Evolutionary conservation across 2,113 vertebrate genomes (phyloP).

Genomic region (Rhabdomys dilectus): DNA sequence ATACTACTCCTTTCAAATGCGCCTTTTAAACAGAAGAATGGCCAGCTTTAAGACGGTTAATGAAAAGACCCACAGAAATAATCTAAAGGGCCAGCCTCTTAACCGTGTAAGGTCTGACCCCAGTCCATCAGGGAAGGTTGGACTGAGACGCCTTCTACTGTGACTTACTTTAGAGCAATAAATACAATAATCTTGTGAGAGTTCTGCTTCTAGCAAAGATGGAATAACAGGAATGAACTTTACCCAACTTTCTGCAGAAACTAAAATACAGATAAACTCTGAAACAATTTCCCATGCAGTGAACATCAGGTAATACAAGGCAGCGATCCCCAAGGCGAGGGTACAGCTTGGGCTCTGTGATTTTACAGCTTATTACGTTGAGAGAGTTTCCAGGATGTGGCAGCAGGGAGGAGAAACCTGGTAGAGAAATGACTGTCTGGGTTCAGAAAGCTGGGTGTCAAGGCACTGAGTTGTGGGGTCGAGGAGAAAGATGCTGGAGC

Average conservation of each 20-base stretch:
- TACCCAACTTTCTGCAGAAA: not conserved
- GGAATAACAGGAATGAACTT: slow-evolving; percentile 1
- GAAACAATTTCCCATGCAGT: slow-evolving; percentile 33
- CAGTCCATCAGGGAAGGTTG: slow-evolving; percentile 37
- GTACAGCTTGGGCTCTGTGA: not conserved
- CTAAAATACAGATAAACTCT: slow-evolving; percentile 3
- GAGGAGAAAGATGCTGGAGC: not conserved
- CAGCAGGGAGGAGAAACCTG: not conserved
- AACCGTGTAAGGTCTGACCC: slow-evolving; percentile 70
- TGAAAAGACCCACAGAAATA: slow-evolving; percentile 77
- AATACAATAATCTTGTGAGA: slow-evolving; percentile 9
- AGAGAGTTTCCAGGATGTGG: slow-evolving; percentile 23
- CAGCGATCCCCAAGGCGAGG: not conserved
- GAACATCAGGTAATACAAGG: not conserved
- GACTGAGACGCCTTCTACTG: slow-evolving; percentile 57
- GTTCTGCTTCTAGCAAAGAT: not conserved
- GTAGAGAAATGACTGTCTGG: not conserved
- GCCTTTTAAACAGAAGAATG: slow-evolving; percentile 77
- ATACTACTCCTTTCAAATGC: slow-evolving; percentile 70
- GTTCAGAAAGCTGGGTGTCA: not conserved
- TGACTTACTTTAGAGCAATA: slow-evolving; percentile 26
- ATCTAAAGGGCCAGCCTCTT: slow-evolving; percentile 41
- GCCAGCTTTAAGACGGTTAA: slow-evolving; percentile 65
- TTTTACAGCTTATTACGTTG: not conserved
- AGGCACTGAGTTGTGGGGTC: not conserved